These are phyloP conservation scores for Diachasma alloeum DNA, from an alignment of 1,140 invertebrate genomes.

Conservation along the genomic window DNA sequence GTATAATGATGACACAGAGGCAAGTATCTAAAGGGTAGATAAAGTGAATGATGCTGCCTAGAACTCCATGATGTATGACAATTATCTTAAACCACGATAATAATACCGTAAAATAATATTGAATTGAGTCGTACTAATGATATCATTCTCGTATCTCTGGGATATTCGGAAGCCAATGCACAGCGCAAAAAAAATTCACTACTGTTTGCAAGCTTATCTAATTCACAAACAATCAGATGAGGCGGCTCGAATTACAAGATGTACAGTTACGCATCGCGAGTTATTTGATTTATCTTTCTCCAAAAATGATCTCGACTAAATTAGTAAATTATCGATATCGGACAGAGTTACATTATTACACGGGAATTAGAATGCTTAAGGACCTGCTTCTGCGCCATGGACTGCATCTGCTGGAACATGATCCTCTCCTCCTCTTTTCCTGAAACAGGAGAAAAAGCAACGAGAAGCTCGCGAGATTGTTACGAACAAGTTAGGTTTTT, in stretches of 20 bases:
- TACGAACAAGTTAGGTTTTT: background rate
- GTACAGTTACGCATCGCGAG: slow-evolving; percentile 4
- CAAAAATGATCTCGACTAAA: background rate
- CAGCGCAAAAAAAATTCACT: slow-evolving; percentile 19
- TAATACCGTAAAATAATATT: background rate
- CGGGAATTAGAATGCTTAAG: slow-evolving; percentile 65
- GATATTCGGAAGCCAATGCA: slow-evolving; percentile 21
- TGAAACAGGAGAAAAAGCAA: slow-evolving; percentile 66
- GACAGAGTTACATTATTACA: slow-evolving; percentile 3
- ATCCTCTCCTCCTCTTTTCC: slow-evolving; percentile 93
- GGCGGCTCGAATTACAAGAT: slow-evolving; percentile 8
- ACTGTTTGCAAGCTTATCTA: slow-evolving; percentile 25
- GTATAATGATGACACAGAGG: background rate
- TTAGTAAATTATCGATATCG: background rate
- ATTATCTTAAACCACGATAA: background rate
- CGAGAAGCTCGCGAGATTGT: slow-evolving; percentile 45
- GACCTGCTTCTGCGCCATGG: slow-evolving; percentile 95
- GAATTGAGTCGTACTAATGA: background rate
- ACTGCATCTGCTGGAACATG: slow-evolving; percentile 96
- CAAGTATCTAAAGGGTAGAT: slow-evolving; percentile 13
- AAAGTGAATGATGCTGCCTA: slow-evolving; percentile 19
- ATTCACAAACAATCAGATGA: slow-evolving; percentile 17
- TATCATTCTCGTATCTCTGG: background rate
- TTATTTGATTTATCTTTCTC: background rate
- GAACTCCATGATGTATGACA: slow-evolving; percentile 14